Evolutionary conservation across 92 coral and sea anemone genomes (phyloP), one percentile per base, ranked within the genome.

Genomic region (Porites cylindrica): DNA sequence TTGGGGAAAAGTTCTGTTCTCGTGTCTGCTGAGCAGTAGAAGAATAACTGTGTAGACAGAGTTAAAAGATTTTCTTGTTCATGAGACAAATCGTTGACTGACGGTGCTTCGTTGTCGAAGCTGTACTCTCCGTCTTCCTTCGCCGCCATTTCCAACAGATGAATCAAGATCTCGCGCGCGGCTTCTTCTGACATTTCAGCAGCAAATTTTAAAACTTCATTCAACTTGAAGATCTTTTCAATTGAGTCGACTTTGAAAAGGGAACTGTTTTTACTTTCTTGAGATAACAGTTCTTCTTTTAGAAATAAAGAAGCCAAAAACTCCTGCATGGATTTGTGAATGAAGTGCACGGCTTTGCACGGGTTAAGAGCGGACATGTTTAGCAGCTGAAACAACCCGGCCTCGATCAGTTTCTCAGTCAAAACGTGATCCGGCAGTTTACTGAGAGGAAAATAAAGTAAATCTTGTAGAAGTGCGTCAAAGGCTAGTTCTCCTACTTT

Each of bases 161-260:
- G 23, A 76, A 5, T 3, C 0, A 77, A 7, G 32, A 77, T 43
- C 9, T 19, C 21, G 10, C 78, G 9, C 10, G 78, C 59, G 12
- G 78, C 78, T 51, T 74, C 78, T 51, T 13, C 63, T 19, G 78
- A 74, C 62, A 74, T 6, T 29, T 74, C 78, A 51, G 8, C n/a
- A 29, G 32, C 62, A 74, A 74, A 74, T 74, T 51, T 74, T 1
- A 74, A 11, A 7, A 51, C 78, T 51, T 74, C 78, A 51, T 3
- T 18, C 51, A 53, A 23, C 66, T 75, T 54, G 13, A 75, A 11
- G 61, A 56, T 58, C 43, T 75, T 75, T 54, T 75, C 51, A 20
- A 58, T 53, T 7, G 79, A 75, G 63, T 56, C 66, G 23, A 23
- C 10, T 53, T 75, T 26, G 4, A 50, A 1, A 19, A 75, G 65